A percentile compares a stretch with the other conserved stretches of the same genome.
Conservation (phyloP, 2,888 invertebrate genomes). For the Venusia cambrica region DNA sequence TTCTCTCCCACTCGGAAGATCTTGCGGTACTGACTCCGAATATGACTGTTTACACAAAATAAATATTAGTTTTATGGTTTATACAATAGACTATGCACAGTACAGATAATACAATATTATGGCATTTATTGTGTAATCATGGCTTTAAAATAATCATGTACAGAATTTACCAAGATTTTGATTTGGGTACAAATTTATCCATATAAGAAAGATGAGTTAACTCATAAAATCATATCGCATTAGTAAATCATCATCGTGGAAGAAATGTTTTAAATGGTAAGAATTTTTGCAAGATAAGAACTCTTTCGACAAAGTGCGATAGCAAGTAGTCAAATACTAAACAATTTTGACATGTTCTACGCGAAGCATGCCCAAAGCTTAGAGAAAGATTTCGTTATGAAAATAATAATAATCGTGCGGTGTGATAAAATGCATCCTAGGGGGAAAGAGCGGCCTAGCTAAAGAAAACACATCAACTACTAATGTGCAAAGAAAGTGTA, state of each 20-base stretch:
- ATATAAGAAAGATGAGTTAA: too few species aligned
- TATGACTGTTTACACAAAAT: constrained; percentile 62
- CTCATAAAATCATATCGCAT: too few species aligned
- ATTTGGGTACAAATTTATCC: too few species aligned
- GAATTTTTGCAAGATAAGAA: background rate
- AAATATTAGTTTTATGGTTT: constrained; percentile 20
- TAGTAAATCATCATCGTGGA: too few species aligned
- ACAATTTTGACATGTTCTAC: constrained; percentile 58
- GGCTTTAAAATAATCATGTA: too few species aligned
- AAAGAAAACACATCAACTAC: constrained; percentile 76
- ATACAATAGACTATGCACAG: background rate
- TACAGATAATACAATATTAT: too few species aligned
- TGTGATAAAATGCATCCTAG: constrained; percentile 77
- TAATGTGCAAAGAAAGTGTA: constrained; percentile 79
- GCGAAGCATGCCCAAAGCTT: constrained; percentile 78
- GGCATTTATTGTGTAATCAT: too few species aligned
- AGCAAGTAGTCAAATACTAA: constrained; percentile 17
- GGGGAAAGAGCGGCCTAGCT: constrained; percentile 79
- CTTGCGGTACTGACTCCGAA: constrained; percentile 90
- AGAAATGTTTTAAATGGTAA: too few species aligned
- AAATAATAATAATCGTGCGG: constrained; percentile 79
- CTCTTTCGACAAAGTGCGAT: constrained; percentile 9
- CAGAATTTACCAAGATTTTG: too few species aligned
- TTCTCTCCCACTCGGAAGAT: constrained; percentile 85
- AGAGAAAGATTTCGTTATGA: constrained; percentile 67